These are phyloP conservation scores for Steinernema carpocapsae DNA, from an alignment of 2,888 invertebrate species.

Conservation along the genomic window DNA sequence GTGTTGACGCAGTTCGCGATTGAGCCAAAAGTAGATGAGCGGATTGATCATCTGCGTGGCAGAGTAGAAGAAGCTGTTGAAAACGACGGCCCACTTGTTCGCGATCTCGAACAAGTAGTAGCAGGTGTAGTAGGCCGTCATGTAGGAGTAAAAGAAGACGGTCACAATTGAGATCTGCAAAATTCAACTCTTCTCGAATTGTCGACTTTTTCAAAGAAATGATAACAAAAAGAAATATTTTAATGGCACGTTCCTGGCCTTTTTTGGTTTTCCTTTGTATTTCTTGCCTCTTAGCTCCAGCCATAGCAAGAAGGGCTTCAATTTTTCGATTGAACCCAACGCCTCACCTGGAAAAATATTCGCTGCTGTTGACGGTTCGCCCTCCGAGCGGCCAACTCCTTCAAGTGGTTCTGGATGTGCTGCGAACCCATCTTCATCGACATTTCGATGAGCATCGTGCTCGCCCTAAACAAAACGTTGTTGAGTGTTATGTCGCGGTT, in stretches of 20 bases:
- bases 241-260: no score
- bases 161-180: slow-evolving; percentile 67
- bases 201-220: no score
- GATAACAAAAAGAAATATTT: no score
- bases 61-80: slow-evolving; percentile 68
- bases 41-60: slow-evolving; percentile 69
- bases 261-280: no score
- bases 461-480: slow-evolving; percentile 52
- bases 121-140: slow-evolving; percentile 67
- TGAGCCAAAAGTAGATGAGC: slow-evolving; percentile 65
- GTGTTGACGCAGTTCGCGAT: slow-evolving; percentile 61
- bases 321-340: no score
- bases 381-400: slow-evolving; percentile 60
- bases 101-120: slow-evolving; percentile 60
- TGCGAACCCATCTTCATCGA: slow-evolving; percentile 67
- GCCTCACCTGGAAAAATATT: slow-evolving; percentile 64
- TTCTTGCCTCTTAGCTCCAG: no score
- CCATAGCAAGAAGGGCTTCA: no score
- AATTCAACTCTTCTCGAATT: background rate
- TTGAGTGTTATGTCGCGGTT: no score
- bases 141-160: slow-evolving; percentile 67
- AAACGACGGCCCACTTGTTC: slow-evolving; percentile 62
- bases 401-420: slow-evolving; percentile 55
- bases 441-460: slow-evolving; percentile 67
- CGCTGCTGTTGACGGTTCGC: slow-evolving; percentile 66